phyloP scores from a whole-genome alignment of 2,888 invertebrate genomes.

The Folsomia candida region DNA sequence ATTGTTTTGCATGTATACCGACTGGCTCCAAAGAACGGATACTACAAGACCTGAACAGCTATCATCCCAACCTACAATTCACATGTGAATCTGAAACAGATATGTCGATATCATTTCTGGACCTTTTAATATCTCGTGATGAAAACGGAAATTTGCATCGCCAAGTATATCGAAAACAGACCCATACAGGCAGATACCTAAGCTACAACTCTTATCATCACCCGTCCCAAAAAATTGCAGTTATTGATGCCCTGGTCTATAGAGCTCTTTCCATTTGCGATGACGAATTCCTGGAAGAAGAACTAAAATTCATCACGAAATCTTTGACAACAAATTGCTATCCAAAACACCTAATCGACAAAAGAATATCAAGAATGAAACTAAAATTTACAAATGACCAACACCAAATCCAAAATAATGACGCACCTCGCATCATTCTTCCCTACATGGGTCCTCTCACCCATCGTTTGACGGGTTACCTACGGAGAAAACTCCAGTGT shows the following conservation, averaged over 20 bases:
- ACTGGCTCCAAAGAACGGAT: not conserved
- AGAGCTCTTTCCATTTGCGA: constrained; percentile 19
- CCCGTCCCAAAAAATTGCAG: constrained; percentile 15
- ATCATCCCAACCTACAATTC: constrained; percentile 16
- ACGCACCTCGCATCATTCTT: not conserved
- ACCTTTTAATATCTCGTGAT: constrained; percentile 6
- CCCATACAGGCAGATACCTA: constrained; percentile 15
- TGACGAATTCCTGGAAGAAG: not conserved
- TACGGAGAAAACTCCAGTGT: not conserved
- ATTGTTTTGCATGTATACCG: not conserved
- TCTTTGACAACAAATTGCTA: constrained; percentile 10
- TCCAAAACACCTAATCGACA: not conserved
- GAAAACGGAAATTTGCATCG: not conserved
- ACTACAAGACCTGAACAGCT: not conserved
- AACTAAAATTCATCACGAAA: not conserved
- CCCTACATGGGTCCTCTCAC: constrained; percentile 17
- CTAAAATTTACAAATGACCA: too few species aligned
- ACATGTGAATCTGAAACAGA: constrained; percentile 19
- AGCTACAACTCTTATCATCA: constrained; percentile 19
- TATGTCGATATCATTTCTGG: constrained; percentile 13
- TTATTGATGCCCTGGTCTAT: constrained; percentile 9
- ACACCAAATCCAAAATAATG: not conserved
- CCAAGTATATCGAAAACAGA: constrained; percentile 14
- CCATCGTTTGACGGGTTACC: not conserved
- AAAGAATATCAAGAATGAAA: constrained; percentile 11